phyloP scores from a whole-genome alignment of 2,113 vertebrate species.

The Meriones unguiculatus region DNA sequence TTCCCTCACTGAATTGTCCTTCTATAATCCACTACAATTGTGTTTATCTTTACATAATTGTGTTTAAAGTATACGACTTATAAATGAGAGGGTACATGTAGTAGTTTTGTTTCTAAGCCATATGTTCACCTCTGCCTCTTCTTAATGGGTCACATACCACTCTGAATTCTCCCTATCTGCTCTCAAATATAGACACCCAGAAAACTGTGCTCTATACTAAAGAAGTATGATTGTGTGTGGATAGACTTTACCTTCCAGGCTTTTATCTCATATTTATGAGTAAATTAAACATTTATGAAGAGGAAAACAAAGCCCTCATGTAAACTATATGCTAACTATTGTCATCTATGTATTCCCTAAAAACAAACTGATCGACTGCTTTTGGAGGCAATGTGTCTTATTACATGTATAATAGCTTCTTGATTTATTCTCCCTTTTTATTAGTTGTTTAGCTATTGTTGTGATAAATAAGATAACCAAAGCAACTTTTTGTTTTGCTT shows the following conservation, averaged over 20 bases:
- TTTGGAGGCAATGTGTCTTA: background rate
- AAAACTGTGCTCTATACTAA: background rate
- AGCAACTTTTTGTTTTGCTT: background rate
- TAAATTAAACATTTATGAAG: background rate
- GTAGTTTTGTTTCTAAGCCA: too few relatives aligned
- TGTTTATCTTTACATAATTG: background rate
- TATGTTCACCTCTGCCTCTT: too few relatives aligned
- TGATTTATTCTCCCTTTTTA: background rate
- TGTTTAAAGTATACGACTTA: background rate
- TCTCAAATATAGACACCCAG: background rate
- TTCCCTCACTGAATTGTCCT: background rate
- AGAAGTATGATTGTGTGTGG: background rate
- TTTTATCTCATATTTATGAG: background rate
- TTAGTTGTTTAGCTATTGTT: background rate
- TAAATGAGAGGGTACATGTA: background rate
- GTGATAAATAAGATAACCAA: background rate
- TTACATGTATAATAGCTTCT: background rate
- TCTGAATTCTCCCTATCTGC: too few relatives aligned
- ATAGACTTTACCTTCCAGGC: background rate
- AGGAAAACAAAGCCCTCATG: fast-evolving
- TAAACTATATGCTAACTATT: background rate
- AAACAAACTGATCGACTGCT: background rate
- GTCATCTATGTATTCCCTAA: background rate
- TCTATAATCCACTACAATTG: background rate
- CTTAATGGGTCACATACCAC: too few relatives aligned